Evolutionary conservation across 2,888 invertebrate genomes (phyloP).

Genomic region (Agriopis leucophaearia): DNA sequence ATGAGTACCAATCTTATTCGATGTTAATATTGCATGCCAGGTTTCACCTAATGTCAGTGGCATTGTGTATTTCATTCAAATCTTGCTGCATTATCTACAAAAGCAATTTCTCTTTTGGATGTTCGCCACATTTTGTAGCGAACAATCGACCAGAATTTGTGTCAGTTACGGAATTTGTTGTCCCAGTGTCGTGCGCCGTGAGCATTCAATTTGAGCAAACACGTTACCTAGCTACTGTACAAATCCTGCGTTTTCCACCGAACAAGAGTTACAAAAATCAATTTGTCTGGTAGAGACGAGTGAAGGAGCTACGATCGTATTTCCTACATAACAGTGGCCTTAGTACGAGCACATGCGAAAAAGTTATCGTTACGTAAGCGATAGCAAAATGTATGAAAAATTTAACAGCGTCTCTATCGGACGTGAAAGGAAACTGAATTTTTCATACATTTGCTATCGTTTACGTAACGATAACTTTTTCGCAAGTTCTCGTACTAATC

Average conservation of each 20-base stretch:
- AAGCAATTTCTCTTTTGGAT: constrained; percentile 27
- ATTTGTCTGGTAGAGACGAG: neutral
- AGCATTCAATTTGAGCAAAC: constrained; percentile 57
- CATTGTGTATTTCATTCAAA: neutral
- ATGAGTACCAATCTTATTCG: neutral
- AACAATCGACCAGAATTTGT: constrained; percentile 44
- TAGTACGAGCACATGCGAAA: no score
- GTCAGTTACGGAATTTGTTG: constrained; percentile 58
- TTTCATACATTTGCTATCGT: no score
- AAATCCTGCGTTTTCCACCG: constrained; percentile 18
- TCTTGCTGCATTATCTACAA: constrained; percentile 6
- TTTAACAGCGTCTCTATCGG: no score
- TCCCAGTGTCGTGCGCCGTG: constrained; percentile 52
- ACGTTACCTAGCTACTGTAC: constrained; percentile 48
- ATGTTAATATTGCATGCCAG: neutral
- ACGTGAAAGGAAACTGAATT: no score
- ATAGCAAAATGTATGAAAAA: no score
- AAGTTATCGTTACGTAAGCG: no score
- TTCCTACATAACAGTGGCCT: neutral
- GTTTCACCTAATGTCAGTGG: neutral
- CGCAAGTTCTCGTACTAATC: no score
- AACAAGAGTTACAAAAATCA: neutral
- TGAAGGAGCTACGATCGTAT: neutral
- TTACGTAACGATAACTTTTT: no score
- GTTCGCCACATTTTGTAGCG: constrained; percentile 31